phyloP scores from a whole-genome alignment of 2,113 vertebrate genomes.

The Megaceryle torquata region DNA sequence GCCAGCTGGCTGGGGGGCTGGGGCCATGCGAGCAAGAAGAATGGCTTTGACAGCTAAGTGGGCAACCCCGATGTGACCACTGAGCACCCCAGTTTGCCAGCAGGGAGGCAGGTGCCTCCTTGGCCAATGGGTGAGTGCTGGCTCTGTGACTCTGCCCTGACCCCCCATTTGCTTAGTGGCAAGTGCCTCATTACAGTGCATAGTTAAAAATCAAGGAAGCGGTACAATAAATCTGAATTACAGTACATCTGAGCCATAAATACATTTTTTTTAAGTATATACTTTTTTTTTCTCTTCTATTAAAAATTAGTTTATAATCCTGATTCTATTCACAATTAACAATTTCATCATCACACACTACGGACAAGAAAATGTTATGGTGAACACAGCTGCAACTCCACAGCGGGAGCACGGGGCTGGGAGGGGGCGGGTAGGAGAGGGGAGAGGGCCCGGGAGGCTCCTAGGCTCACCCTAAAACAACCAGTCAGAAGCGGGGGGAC shows the following conservation, averaged over 20 bases:
- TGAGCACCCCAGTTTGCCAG: not conserved
- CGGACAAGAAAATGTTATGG: slow-evolving; percentile 78
- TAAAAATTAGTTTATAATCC: slow-evolving; percentile 85
- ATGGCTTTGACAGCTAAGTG: slow-evolving; percentile 61
- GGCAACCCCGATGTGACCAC: not conserved
- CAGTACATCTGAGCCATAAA: slow-evolving; percentile 85
- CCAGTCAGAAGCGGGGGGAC: slow-evolving; percentile 77
- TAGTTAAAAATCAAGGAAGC: slow-evolving; percentile 99
- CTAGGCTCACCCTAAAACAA: slow-evolving; percentile 79
- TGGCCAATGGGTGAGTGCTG: not conserved
- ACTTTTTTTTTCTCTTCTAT: slow-evolving; percentile 77
- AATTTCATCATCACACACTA: slow-evolving; percentile 81
- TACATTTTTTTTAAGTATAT: slow-evolving; percentile 82
- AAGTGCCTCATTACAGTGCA: slow-evolving; percentile 93
- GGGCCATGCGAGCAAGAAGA: not conserved
- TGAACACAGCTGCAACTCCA: slow-evolving; percentile 80
- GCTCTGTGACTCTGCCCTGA: slow-evolving; percentile 46
- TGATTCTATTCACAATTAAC: slow-evolving; percentile 86
- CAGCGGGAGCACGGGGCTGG: slow-evolving; percentile 40
- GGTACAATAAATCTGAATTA: slow-evolving; percentile 84
- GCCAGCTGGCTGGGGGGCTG: not conserved
- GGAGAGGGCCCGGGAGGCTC: slow-evolving; percentile 48
- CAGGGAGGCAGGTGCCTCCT: not conserved
- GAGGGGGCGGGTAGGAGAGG: not conserved
- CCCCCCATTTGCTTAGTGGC: slow-evolving; percentile 73